Evolutionary conservation across 1,140 invertebrate genomes (phyloP).

Genomic region (Galendromus occidentalis): DNA sequence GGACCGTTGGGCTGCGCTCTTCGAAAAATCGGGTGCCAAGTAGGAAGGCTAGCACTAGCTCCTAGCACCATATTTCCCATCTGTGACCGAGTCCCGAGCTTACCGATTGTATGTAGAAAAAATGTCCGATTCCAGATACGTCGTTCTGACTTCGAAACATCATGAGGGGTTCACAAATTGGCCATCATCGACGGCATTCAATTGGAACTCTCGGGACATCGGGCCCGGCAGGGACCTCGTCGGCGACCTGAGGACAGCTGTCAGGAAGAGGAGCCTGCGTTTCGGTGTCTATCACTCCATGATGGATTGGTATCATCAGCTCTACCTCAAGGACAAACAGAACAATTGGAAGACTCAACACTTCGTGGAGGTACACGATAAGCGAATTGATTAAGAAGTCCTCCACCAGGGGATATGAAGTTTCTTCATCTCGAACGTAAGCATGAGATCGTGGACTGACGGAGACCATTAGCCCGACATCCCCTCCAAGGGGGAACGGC

Average conservation of each 20-base stretch:
- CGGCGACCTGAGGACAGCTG: slow-evolving; percentile 31
- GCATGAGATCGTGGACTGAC: no score
- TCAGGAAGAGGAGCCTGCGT: slow-evolving; percentile 26
- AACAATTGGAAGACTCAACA: slow-evolving; percentile 21
- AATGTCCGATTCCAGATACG: slow-evolving; percentile 39
- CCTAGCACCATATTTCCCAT: no score
- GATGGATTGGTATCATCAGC: slow-evolving; percentile 29
- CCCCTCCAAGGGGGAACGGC: no score
- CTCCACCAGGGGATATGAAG: background rate
- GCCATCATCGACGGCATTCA: slow-evolving; percentile 62
- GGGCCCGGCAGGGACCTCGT: slow-evolving; percentile 63
- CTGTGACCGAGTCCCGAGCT: no score
- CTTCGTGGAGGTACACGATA: slow-evolving; percentile 24
- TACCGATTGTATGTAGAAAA: no score
- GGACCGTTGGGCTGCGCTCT: slow-evolving; percentile 27
- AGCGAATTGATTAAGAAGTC: background rate
- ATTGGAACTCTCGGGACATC: slow-evolving; percentile 71
- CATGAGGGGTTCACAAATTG: slow-evolving; percentile 78
- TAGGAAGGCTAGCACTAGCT: no score
- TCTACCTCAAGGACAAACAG: slow-evolving; percentile 22
- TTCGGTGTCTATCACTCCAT: slow-evolving; percentile 32
- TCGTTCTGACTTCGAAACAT: slow-evolving; percentile 79
- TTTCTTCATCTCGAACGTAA: background rate
- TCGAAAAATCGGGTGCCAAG: slow-evolving; percentile 21
- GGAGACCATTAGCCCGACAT: no score